phyloP scores from a whole-genome alignment of 2,113 vertebrate genomes.

The Megaleporinus macrocephalus region DNA sequence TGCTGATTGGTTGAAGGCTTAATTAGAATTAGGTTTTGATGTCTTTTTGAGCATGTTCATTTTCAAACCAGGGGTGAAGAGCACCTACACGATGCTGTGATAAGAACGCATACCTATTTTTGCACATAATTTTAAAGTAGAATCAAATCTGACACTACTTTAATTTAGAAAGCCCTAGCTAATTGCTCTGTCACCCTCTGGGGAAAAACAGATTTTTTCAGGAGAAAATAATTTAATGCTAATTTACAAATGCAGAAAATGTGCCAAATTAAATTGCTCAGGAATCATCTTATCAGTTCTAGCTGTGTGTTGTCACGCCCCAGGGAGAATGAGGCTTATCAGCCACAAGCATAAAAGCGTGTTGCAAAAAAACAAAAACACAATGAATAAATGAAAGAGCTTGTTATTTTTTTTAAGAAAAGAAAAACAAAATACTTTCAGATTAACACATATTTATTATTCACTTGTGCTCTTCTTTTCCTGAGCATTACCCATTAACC shows the following conservation, averaged over 20 bases:
- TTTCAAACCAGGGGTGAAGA: not conserved
- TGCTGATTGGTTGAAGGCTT: not conserved
- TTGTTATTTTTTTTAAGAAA: not conserved
- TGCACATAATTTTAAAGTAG: not conserved
- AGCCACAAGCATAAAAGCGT: not conserved
- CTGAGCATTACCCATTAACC: too few species aligned
- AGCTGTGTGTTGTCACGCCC: constrained; percentile 18
- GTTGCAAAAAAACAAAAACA: constrained; percentile 2
- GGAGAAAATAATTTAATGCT: constrained; percentile 25
- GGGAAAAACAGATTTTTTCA: not conserved
- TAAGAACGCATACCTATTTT: not conserved
- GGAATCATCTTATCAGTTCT: constrained; percentile 9
- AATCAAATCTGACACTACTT: not conserved
- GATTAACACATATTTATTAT: not conserved
- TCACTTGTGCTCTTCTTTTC: not conserved
- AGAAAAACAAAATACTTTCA: constrained; percentile 9
- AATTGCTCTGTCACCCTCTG: constrained; percentile 22
- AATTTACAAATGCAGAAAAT: constrained; percentile 31
- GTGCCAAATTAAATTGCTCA: constrained; percentile 24
- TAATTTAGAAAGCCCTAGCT: not conserved
- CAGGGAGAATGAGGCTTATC: constrained; percentile 1
- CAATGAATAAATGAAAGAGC: not conserved
- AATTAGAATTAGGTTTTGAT: not conserved
- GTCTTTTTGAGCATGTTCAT: not conserved
- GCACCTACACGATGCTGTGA: not conserved